Base-by-base conservation (phyloP, 2,113 vertebrate genomes). In the Gambusia holbrooki region DNA sequence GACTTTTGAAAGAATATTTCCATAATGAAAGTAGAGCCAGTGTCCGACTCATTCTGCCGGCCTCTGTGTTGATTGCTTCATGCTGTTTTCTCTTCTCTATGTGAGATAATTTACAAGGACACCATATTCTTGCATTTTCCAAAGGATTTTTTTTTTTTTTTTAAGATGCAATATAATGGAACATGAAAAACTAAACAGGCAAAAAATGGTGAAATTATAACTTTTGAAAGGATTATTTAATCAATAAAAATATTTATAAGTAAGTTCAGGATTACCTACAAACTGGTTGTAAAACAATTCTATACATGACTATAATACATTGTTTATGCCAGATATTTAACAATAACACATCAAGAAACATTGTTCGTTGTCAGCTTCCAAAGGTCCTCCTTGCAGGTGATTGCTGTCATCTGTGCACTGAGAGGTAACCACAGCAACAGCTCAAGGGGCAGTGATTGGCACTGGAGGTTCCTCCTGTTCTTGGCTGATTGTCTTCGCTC, bases 21-120 rank as follows among this genome's bases (percentile, higher is more conserved):
- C 42, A 70, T 33, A 65, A 81, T 81, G 35, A 83, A 77, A 79
- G 67, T 7, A 13, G 71, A 79, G 33, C 28, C 61, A 51, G 58
- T 62, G 71, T 75, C 69, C 71, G 5, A 74, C 40, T 33, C 33
- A 14, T 45, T 75, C 35, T 40, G 63, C 78, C 45, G 32, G 70
- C 35, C 66, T 66, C 29, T 32, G 4, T 60, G 77, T 30, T 74
- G 63, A 74, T 61, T 66, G 64, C 69, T 63, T 65, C 71, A 62
- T 70, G 73, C 64, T 68, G 48, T 70, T 74, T 73, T 13, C n/a
- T 70, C 28, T 33, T 54, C 27, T 62, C 10, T 42, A n/a, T 73
- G 69, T 42, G 25, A 28, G 42, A 25, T 33, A 37, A 75, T 45
- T 74, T 42, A 69, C 32, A 74, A 62, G n/a, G 28, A 73, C 62